Evolutionary conservation across 2,797 vertebrate genomes (phyloP), one percentile per base, ranked within the genome.

Genomic region (Siniperca undulata): DNA sequence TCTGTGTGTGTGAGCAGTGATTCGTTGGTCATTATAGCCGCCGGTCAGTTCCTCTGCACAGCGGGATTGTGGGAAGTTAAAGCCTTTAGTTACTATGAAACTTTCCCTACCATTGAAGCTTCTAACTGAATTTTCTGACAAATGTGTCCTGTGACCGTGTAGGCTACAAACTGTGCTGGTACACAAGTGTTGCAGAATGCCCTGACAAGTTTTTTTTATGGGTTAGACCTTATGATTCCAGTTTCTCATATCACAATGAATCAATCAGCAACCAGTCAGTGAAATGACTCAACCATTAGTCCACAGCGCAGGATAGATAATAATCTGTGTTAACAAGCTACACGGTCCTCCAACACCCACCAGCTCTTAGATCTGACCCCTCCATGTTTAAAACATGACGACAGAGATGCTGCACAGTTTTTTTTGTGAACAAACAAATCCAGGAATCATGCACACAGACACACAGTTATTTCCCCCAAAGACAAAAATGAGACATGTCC

Each of bases 21-120:
- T 50, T 64, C 5, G 16, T 62, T 48, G 56, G 64, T 77, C 68
- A 38, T 42, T 65, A 20, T 0, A 61, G 59, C 46, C 0, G 52
- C 58, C 24, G 72, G 78, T 70, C 58, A 61, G 7, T 7, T 62
- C 38, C 9, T 2, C 46, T 30, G 58, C 68, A 56, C 77, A 55
- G 86, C 62, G 5, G 81, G 69, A 79, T 20, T 44, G 36, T 70
- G 59, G 77, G 78, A 81, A 46, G 58, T 78, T 19, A 36, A 46
- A 67, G 36, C 22, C 19, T 53, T 34, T 1, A 16, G n/a, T 59
- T 53, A 7, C 17, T 58, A 5, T 69, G 34, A 78, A 76, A 69
- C 22, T 78, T 48, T 71, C 46, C 34, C 42, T 55, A 30, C 22
- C 17, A 3, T 10, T 80, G 70, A 70, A 60, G 46, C 59, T 22